phyloP scores from a whole-genome alignment of 1,140 invertebrate genomes.

The Agrypnia vestita region DNA sequence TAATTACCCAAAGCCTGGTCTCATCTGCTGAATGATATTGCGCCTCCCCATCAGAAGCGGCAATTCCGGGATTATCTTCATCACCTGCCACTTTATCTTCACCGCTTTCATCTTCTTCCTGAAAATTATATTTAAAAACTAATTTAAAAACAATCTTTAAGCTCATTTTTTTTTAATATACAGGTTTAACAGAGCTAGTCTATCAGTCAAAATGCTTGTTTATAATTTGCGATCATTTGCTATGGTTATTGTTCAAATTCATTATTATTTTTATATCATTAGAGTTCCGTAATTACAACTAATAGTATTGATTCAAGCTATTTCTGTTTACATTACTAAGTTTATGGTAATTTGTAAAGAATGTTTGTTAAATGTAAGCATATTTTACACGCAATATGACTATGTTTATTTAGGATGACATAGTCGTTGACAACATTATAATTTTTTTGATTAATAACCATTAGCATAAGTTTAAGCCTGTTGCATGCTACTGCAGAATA shows the following conservation, averaged over 20 bases:
- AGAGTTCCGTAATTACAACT: not conserved
- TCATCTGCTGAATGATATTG: conserved; percentile 35
- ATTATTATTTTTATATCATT: no score
- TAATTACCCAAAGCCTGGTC: conserved; percentile 32
- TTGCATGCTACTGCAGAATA: no score
- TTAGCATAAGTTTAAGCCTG: no score
- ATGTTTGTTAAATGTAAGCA: no score
- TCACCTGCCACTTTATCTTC: conserved; percentile 38
- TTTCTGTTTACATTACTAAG: no score
- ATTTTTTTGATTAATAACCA: not conserved
- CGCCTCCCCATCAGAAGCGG: conserved; percentile 47
- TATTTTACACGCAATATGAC: no score
- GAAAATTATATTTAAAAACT: not conserved
- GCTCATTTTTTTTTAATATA: no score
- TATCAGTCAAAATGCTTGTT: no score
- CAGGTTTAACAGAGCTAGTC: not conserved
- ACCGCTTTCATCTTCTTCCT: conserved; percentile 49
- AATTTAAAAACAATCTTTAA: not conserved
- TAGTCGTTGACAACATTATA: not conserved
- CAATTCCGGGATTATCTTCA: conserved; percentile 34
- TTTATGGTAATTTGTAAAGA: no score
- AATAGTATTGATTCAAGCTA: not conserved
- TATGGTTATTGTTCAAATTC: no score
- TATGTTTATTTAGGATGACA: no score
- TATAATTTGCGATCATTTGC: no score